Evolutionary conservation across 2,797 vertebrate species (phyloP), one percentile per base, ranked within the genome.

Genomic region (Oryzias sinensis): DNA sequence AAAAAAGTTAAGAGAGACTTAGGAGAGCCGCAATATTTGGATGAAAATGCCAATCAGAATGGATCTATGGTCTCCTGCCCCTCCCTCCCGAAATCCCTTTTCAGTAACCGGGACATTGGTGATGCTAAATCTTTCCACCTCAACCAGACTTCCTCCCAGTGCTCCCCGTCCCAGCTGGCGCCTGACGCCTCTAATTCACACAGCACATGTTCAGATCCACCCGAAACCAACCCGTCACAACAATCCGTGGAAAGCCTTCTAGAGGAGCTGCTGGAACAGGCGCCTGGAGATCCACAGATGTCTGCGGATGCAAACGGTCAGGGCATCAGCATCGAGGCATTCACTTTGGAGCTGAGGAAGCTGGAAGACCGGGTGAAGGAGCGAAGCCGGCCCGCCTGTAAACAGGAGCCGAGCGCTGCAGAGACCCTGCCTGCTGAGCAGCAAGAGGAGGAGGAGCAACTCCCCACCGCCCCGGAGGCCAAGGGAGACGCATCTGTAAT

Each of bases 1-100:
- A 98, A 96, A 85, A 97, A 98, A 66, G 94, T 95, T 18, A 95
- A 95, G 40, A 79, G 95, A 66, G 93, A 94, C 54, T 66, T 91
- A 13, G 84, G 87, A 45, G 57, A 82, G 79, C 84, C 62, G 51
- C 79, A 66, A 63, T 80, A 78, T 53, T 70, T 85, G 46, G 79
- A 87, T 29, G 87, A 83, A 64, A 91, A 91, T 2, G 77, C 82
- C 0, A 88, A 86, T 56, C 84, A 87, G 40, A 93, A 91, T 0
- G 89, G 90, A 29, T 79, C 81, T 2, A 68, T 83, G 0, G 53
- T 69, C 56, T 56, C 70, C 18, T 79, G 63, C 37, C 45, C 83
- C 20, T 56, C 83, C 6, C 61, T 70, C 16, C 55, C 77, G 0
- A 74, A 74, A 66, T 68, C 79, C 11, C 51, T 70, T 41, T 85